Percentiles rank a stretch among this genome's conserved stretches.
These are phyloP conservation scores for Alsophila aescularia DNA, from an alignment of 2,888 invertebrate genomes.

Conservation along the genomic window DNA sequence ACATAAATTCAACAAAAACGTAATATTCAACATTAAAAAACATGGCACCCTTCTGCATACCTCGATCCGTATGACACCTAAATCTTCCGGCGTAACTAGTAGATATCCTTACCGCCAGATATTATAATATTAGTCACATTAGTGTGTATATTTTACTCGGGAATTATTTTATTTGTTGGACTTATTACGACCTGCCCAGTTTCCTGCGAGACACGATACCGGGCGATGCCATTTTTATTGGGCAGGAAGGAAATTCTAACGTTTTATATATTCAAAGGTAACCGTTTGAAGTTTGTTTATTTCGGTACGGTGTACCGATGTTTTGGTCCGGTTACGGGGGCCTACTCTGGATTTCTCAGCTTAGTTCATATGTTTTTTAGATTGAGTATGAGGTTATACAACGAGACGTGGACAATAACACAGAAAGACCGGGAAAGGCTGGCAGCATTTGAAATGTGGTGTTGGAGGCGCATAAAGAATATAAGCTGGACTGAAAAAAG, in stretches of 20 bases:
- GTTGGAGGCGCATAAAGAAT: too few relatives aligned
- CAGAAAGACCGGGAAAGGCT: too few relatives aligned
- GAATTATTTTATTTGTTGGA: slow-evolving; percentile 82
- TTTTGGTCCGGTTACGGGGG: slow-evolving; percentile 51
- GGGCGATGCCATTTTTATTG: slow-evolving; percentile 72
- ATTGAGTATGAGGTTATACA: not conserved
- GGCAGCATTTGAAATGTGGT: too few relatives aligned
- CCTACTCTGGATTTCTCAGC: slow-evolving; percentile 8
- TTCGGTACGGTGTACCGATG: slow-evolving; percentile 40
- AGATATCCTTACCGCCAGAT: slow-evolving; percentile 78
- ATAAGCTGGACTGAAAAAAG: too few relatives aligned
- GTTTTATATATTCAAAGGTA: slow-evolving; percentile 75
- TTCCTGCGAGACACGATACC: slow-evolving; percentile 75
- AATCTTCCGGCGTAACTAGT: slow-evolving; percentile 79
- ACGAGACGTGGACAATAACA: too few relatives aligned
- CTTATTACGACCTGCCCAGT: slow-evolving; percentile 78
- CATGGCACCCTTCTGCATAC: slow-evolving; percentile 50
- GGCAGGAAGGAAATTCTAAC: slow-evolving; percentile 83
- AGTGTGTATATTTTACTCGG: slow-evolving; percentile 78
- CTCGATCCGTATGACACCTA: slow-evolving; percentile 62
- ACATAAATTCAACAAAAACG: not conserved
- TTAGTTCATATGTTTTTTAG: not conserved
- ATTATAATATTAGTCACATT: slow-evolving; percentile 84
- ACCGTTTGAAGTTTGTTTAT: slow-evolving; percentile 69
- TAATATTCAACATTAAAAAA: not conserved